These are phyloP conservation scores for Cryptus viduatorius DNA, from an alignment of 2,888 invertebrate species.

Conservation along the genomic window DNA sequence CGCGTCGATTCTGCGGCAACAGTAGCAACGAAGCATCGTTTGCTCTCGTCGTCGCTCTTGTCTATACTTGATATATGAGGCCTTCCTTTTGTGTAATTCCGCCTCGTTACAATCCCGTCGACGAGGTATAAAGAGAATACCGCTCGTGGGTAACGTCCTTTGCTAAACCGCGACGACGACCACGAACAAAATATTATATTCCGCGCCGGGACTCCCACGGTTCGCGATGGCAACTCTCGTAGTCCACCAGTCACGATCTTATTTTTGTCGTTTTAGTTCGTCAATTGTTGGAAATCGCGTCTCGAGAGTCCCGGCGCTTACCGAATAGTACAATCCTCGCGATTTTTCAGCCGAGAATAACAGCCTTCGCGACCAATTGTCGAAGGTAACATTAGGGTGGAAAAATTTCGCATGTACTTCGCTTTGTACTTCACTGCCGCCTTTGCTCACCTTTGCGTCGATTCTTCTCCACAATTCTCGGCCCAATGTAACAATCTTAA, in stretches of 20 bases:
- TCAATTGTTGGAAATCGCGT: conserved; percentile 64
- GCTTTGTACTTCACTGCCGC: neutral
- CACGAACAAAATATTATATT: conserved; percentile 67
- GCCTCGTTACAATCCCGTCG: conserved; percentile 77
- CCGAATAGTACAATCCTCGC: conserved; percentile 2
- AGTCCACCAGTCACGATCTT: conserved; percentile 57
- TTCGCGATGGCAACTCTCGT: conserved; percentile 69
- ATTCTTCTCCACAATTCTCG: neutral
- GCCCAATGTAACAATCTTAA: conserved; percentile 22
- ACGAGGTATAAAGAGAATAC: conserved; percentile 76
- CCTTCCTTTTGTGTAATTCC: conserved; percentile 80
- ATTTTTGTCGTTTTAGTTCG: conserved; percentile 40
- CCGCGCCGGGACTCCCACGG: conserved; percentile 64
- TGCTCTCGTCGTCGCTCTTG: conserved; percentile 73
- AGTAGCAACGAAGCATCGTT: conserved; percentile 55
- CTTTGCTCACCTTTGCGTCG: neutral
- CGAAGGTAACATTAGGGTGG: no score
- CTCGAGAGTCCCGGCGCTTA: conserved; percentile 21
- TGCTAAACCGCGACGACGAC: conserved; percentile 62
- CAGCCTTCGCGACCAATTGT: no score
- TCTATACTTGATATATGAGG: conserved; percentile 82
- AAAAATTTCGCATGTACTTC: neutral
- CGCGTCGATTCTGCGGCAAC: conserved; percentile 32
- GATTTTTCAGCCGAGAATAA: no score
- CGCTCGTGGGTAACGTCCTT: conserved; percentile 60